Evolutionary conservation across 2,888 invertebrate species (phyloP), one percentile per base, ranked within the genome.

Genomic region (Meteorus cinctellus): DNA sequence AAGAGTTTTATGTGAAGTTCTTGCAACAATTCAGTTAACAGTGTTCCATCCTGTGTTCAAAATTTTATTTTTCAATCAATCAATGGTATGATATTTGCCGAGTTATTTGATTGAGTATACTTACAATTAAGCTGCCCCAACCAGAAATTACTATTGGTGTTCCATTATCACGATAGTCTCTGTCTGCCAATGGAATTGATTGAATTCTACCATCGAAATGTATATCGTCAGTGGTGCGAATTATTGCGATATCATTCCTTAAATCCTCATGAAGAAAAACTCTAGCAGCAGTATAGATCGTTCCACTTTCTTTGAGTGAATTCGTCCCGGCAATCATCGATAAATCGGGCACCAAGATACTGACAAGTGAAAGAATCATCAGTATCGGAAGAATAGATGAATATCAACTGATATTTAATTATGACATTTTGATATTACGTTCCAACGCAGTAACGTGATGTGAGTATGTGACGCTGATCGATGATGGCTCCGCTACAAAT

Each of bases 41-140:
- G 8, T 8, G 55, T 55, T 19, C 55, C 55, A 55, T 55, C 55
- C 55, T 55, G 55, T 24, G 0, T 24, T 24, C 1, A 1, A 24
- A 34, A 34, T 34, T 34, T 34, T 34, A 34, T 34, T 4, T 24
- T 34, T 34, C 34, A 34, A 34, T 34, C 2, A 4, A 34, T 2
- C 2, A 34, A 29, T 12, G 2, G 10, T n/a, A n/a, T 31, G 34
- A 14, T 55, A 29, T 62, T 29, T 4, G 29, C 29, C 14, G 12
- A 31, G 2, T 14, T 3, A 16, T 73, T 29, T 24, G 0, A n/a
- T 77, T 77, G 70, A 31, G 60, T 67, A 76, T 70, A 69, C 72
- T 45, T n/a, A 87, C 87, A 71, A 0, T 27, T 1, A 77, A 75
- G 36, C 77, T 81, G 73, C 87, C 87, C 87, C 87, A 88, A 74